A percentile compares a stretch with the other conserved stretches of the same genome.
phyloP scores from a whole-genome alignment of 2,888 invertebrate genomes.

The Agrotis puta region DNA sequence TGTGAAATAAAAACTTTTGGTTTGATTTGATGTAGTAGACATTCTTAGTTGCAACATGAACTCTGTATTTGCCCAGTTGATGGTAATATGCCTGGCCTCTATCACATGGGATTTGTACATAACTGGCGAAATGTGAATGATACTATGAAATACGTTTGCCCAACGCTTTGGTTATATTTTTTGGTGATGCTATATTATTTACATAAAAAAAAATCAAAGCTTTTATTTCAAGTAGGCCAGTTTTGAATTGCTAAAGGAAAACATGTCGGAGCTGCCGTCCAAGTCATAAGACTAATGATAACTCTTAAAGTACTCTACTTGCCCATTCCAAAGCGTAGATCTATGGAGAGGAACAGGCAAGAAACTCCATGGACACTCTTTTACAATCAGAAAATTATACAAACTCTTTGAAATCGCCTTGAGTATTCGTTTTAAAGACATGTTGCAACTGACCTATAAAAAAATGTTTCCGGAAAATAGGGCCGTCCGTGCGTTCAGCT shows the following conservation, averaged over 20 bases:
- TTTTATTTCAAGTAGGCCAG: no score
- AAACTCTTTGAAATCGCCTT: not conserved
- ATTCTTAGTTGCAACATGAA: not conserved
- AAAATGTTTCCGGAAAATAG: constrained; percentile 43
- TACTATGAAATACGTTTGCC: not conserved
- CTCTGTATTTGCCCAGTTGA: not conserved
- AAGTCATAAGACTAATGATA: no score
- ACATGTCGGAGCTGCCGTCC: no score
- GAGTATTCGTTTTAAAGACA: constrained; percentile 17
- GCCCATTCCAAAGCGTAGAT: no score
- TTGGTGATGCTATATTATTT: no score
- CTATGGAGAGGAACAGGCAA: no score
- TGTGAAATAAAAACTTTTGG: no score
- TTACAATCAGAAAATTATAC: no score
- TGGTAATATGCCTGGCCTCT: not conserved
- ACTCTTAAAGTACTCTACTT: no score
- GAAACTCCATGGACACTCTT: not conserved
- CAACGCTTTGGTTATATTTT: no score
- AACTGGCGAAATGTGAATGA: not conserved
- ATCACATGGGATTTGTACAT: not conserved
- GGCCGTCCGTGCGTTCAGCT: constrained; percentile 21
- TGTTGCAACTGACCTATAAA: constrained; percentile 49
- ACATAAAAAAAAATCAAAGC: no score
- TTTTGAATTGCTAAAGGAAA: no score
- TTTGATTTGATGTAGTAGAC: not conserved